Percentiles rank a stretch among this genome's conserved stretches.
phyloP scores from a whole-genome alignment of 2,888 invertebrate genomes.

The Limnephilus rhombicus region DNA sequence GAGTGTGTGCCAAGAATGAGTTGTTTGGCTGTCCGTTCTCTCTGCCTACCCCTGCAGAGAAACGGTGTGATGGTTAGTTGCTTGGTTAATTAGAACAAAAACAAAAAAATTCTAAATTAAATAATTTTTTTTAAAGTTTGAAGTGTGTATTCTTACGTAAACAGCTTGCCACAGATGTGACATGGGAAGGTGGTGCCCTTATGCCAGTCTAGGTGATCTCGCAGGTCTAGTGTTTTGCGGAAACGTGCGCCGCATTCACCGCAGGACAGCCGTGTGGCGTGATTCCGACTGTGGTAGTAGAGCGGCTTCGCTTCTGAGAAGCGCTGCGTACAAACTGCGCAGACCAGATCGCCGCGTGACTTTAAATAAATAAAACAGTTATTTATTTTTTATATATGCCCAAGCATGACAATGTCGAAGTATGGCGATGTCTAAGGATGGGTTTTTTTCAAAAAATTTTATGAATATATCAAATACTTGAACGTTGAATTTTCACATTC shows the following conservation, averaged over 20 bases:
- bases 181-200: background rate
- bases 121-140: background rate
- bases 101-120: no score
- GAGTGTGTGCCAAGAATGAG: no score
- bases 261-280: background rate
- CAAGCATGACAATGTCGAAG: no score
- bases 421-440: no score
- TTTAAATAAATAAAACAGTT: background rate
- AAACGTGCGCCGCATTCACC: background rate
- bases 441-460: no score
- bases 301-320: background rate
- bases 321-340: background rate
- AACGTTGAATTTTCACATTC: no score
- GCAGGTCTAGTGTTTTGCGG: background rate
- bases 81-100: no score
- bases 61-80: no score
- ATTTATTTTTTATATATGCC: background rate
- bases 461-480: no score
- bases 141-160: background rate
- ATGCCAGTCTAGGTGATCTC: background rate
- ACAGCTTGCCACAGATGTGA: background rate
- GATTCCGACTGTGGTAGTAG: background rate
- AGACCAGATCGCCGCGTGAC: background rate
- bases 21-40: no score
- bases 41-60: no score